Conservation (phyloP, 53 echinoderm and acorn worm genomes). For the Arbacia lixula region DNA sequence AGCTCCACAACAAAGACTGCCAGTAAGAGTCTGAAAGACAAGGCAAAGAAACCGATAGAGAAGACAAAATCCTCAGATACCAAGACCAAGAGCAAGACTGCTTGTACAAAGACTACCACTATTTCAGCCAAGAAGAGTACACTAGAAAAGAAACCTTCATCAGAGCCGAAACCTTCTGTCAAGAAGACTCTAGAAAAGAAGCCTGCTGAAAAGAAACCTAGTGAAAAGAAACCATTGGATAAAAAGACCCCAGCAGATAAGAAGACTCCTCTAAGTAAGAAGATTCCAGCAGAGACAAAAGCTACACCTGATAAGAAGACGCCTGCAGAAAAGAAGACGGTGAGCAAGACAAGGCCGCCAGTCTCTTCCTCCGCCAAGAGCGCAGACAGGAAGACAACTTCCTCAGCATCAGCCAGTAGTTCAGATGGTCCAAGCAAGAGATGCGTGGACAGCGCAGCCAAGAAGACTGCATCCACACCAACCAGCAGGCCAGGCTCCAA, state of each 20-base stretch:
- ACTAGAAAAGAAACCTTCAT: conserved; percentile 47
- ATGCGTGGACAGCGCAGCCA: too few relatives aligned
- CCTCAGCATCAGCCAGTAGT: conserved; percentile 18
- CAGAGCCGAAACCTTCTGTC: conserved; percentile 38
- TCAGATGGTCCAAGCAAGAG: conserved; percentile 28
- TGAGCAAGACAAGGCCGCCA: conserved; percentile 38
- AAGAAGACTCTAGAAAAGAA: conserved; percentile 26
- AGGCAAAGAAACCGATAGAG: conserved; percentile 48
- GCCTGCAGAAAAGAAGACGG: conserved; percentile 45
- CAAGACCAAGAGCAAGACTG: conserved; percentile 45
- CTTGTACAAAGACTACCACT: conserved; percentile 29
- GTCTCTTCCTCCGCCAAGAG: conserved; percentile 49
- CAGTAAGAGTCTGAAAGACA: conserved; percentile 15
- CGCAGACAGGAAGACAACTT: conserved; percentile 36
- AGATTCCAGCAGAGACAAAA: conserved; percentile 56
- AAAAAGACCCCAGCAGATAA: conserved; percentile 59
- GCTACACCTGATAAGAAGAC: conserved; percentile 35
- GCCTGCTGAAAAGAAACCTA: conserved; percentile 50
- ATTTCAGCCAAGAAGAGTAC: conserved; percentile 54
- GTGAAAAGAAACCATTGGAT: conserved; percentile 56
- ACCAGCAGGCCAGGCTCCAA: conserved; percentile 69
- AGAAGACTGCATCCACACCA: conserved; percentile 60
- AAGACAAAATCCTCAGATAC: conserved; percentile 31
- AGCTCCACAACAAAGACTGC: conserved; percentile 21
- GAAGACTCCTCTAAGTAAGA: conserved; percentile 44